Percentiles rank a stretch among this genome's conserved stretches.
These are phyloP conservation scores for Actinernus sp. DNA, from an alignment of 92 coral and sea anemone genomes.

Conservation along the genomic window DNA sequence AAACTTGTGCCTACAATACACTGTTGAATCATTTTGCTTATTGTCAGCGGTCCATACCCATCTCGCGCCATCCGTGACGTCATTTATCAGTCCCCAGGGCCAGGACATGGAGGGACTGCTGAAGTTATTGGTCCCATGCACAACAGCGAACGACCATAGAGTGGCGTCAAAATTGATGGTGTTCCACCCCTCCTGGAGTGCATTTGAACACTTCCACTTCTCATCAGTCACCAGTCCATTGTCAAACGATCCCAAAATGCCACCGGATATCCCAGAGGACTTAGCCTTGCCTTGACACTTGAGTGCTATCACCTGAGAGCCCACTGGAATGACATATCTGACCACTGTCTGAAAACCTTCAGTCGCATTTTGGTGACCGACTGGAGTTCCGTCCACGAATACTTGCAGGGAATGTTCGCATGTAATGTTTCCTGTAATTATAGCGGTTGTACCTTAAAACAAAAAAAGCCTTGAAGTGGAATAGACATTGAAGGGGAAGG, in stretches of 20 bases:
- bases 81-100: constrained; percentile 45
- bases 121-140: constrained; percentile 9
- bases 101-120: too few species aligned
- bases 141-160: constrained; percentile 59
- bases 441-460: too few species aligned
- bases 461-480: too few species aligned
- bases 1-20: constrained; percentile 65
- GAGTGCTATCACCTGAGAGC: constrained; percentile 43
- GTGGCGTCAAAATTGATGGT: constrained; percentile 55
- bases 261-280: constrained; percentile 20
- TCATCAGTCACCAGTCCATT: constrained; percentile 67
- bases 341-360: too few species aligned
- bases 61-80: constrained; percentile 45
- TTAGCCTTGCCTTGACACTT: constrained; percentile 15
- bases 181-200: constrained; percentile 52
- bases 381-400: too few species aligned
- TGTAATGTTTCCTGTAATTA: too few species aligned
- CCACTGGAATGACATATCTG: constrained; percentile 21
- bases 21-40: constrained; percentile 23
- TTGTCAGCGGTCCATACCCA: constrained; percentile 73
- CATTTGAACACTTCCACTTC: constrained; percentile 58
- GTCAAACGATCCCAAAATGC: constrained; percentile 67
- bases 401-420: too few species aligned
- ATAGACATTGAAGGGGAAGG: too few species aligned
- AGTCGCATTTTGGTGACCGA: too few species aligned